Evolutionary conservation across 2,888 invertebrate genomes (phyloP).

Genomic region (Agriopis marginaria): DNA sequence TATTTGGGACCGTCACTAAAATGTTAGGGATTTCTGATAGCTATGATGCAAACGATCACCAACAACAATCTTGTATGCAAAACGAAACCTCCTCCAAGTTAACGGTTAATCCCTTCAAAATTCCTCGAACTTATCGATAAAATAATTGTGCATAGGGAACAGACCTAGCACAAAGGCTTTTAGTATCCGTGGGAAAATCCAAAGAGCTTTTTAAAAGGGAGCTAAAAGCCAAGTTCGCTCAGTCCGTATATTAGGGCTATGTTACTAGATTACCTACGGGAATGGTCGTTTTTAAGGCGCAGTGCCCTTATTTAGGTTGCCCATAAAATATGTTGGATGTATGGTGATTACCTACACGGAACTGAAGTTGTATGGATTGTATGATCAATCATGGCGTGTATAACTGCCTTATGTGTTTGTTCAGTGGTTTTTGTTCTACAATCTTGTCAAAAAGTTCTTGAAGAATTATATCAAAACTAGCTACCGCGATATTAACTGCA

Average conservation of each 20-base stretch:
- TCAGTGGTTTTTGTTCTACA: background rate
- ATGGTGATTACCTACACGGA: conserved; percentile 13
- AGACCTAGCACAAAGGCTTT: conserved; percentile 67
- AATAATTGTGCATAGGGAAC: conserved; percentile 51
- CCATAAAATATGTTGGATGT: conserved; percentile 23
- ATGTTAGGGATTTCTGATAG: conserved; percentile 3
- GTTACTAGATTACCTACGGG: conserved; percentile 63
- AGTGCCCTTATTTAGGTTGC: conserved; percentile 20
- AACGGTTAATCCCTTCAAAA: conserved; percentile 30
- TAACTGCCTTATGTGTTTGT: background rate
- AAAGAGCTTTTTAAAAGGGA: conserved; percentile 73
- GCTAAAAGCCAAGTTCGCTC: conserved; percentile 61
- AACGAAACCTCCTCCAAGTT: conserved; percentile 14
- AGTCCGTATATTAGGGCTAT: conserved; percentile 65
- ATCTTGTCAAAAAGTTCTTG: no score
- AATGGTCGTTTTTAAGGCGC: conserved; percentile 29
- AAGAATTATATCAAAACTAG: no score
- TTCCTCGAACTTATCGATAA: conserved; percentile 60
- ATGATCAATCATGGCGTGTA: background rate
- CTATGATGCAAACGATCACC: background rate
- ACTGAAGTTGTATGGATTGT: background rate
- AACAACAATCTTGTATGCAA: conserved; percentile 32
- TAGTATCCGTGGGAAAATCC: conserved; percentile 78
- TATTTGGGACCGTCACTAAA: background rate
- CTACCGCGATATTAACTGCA: no score